phyloP scores from a whole-genome alignment of 2,113 vertebrate genomes.

The Dolichallabes microphthalmus region DNA sequence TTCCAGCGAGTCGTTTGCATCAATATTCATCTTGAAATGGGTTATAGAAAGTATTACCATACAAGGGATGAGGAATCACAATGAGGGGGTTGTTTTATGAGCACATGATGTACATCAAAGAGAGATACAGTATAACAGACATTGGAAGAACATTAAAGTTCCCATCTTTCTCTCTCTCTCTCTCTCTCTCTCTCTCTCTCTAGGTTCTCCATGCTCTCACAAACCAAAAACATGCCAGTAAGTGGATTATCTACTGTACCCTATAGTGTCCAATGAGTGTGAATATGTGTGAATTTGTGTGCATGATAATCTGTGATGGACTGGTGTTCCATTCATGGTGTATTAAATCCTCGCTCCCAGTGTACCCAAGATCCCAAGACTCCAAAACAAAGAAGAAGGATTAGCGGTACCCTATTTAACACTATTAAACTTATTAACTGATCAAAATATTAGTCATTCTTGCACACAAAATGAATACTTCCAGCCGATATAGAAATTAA shows the following conservation, averaged over 20 bases:
- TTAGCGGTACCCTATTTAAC: neutral
- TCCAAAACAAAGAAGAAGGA: neutral
- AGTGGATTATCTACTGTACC: neutral
- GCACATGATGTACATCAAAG: no score
- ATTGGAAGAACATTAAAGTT: neutral
- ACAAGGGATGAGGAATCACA: no score
- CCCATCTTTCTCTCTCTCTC: neutral
- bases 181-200: neutral
- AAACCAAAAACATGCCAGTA: neutral
- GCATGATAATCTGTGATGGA: neutral
- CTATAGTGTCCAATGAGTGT: neutral
- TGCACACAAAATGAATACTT: neutral
- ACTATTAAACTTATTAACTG: neutral
- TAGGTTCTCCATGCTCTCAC: no score
- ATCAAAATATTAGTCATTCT: neutral
- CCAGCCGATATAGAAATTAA: neutral
- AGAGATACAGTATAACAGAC: no score
- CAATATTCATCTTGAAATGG: no score
- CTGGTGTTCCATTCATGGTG: neutral
- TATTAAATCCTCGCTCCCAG: no score
- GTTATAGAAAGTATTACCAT: no score
- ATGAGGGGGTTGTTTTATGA: no score
- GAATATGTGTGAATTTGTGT: neutral
- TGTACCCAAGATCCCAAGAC: no score
- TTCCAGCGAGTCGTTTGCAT: no score